Evolutionary conservation across 2,113 vertebrate species (phyloP).

Genomic region (Romanogobio albipinnatus): DNA sequence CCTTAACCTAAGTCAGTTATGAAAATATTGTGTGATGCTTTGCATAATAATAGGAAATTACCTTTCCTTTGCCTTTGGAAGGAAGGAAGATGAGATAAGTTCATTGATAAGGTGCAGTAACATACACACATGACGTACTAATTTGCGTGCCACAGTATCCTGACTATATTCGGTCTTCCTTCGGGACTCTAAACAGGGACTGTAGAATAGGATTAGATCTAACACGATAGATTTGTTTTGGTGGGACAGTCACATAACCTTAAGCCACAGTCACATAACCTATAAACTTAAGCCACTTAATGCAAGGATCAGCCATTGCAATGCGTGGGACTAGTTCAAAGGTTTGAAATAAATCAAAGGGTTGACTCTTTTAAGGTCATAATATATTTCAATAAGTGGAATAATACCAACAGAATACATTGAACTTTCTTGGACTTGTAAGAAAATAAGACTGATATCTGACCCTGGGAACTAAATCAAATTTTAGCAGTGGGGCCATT

Average conservation of each 20-base stretch:
- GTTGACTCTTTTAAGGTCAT: not conserved
- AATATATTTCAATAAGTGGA: not conserved
- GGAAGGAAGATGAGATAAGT: not conserved
- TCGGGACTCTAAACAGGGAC: conserved; percentile 43
- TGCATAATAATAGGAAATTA: not conserved
- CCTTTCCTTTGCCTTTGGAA: not conserved
- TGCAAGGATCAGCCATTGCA: not conserved
- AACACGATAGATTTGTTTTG: conserved; percentile 40
- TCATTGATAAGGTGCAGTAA: not conserved
- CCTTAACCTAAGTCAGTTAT: not conserved
- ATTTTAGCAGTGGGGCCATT: not conserved
- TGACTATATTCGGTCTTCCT: not conserved
- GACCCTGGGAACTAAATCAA: not conserved
- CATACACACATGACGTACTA: not conserved
- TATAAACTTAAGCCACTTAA: not conserved
- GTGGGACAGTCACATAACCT: conserved; percentile 25
- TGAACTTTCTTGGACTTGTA: not conserved
- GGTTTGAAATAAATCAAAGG: not conserved
- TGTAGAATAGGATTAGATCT: conserved; percentile 8
- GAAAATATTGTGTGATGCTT: not conserved
- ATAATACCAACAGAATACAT: not conserved
- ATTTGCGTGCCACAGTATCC: not conserved
- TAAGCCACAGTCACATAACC: conserved; percentile 40
- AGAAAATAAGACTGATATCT: not conserved
- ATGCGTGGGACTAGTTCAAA: not conserved